phyloP scores from a whole-genome alignment of 2,113 vertebrate species.

The Poicephalus meyeri region DNA sequence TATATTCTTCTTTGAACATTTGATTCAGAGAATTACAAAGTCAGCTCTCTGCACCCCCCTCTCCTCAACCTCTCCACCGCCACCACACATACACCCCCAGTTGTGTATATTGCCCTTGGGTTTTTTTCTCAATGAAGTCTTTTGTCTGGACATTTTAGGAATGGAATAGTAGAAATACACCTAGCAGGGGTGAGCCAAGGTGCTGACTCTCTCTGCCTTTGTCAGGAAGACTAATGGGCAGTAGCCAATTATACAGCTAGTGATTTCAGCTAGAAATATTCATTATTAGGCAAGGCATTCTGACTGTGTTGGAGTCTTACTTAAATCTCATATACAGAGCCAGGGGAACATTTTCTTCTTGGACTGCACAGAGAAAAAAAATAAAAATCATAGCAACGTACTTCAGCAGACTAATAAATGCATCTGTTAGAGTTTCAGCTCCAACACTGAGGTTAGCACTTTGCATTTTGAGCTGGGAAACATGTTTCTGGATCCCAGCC shows the following conservation, averaged over 20 bases:
- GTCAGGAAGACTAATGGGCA: neutral
- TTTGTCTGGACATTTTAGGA: neutral
- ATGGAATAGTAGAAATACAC: neutral
- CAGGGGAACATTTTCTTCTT: neutral
- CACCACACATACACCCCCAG: neutral
- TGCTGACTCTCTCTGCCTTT: neutral
- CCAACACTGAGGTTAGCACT: neutral
- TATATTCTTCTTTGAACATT: neutral
- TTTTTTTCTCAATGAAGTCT: neutral
- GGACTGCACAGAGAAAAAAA: neutral
- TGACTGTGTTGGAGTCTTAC: neutral
- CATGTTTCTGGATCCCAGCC: neutral
- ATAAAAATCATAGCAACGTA: neutral
- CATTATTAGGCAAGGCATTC: neutral
- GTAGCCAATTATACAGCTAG: neutral
- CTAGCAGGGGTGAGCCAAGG: neutral
- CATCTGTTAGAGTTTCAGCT: neutral
- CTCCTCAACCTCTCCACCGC: neutral
- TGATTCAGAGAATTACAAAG: neutral
- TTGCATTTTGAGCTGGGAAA: neutral
- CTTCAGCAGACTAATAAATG: neutral
- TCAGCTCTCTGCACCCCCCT: neutral
- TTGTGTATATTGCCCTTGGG: neutral
- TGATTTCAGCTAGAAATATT: constrained; percentile 1
- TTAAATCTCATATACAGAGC: neutral